phyloP scores from a whole-genome alignment of 2,888 invertebrate genomes.

The Acleris cristana region DNA sequence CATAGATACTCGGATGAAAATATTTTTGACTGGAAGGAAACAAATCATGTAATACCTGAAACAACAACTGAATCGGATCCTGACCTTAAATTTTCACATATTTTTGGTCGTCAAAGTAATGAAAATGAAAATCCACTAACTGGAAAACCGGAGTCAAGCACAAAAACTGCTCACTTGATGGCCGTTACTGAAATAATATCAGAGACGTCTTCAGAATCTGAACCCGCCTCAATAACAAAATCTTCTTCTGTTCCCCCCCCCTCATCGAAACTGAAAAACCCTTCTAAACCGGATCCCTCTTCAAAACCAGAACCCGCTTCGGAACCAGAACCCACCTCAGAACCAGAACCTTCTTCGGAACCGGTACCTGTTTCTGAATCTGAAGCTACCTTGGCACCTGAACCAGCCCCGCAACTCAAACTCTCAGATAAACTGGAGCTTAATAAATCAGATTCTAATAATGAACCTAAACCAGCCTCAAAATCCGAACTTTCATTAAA shows the following conservation, averaged over 20 bases:
- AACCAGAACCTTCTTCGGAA: slow-evolving; percentile 39
- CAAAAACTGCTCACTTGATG: slow-evolving; percentile 37
- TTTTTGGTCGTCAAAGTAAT: slow-evolving; percentile 57
- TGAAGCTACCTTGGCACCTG: slow-evolving; percentile 45
- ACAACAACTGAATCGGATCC: slow-evolving; percentile 61
- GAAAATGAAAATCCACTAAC: slow-evolving; percentile 49
- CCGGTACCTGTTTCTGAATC: slow-evolving; percentile 11
- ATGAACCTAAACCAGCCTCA: slow-evolving; percentile 42
- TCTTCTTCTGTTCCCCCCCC: slow-evolving; percentile 34
- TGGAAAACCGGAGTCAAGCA: slow-evolving; percentile 40
- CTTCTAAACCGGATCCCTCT: slow-evolving; percentile 45
- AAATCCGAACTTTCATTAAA: slow-evolving; percentile 56
- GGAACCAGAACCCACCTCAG: slow-evolving; percentile 45
- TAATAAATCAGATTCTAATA: slow-evolving; percentile 38
- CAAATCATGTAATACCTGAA: slow-evolving; percentile 52
- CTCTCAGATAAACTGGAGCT: slow-evolving; percentile 38
- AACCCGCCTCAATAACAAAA: slow-evolving; percentile 47
- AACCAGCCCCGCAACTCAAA: slow-evolving; percentile 29
- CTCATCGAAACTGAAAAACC: neutral
- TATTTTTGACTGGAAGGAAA: slow-evolving; percentile 66
- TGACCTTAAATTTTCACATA: slow-evolving; percentile 63
- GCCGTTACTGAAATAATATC: slow-evolving; percentile 44
- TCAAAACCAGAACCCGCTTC: too few relatives aligned
- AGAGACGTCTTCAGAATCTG: slow-evolving; percentile 38
- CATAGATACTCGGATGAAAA: slow-evolving; percentile 47